These are phyloP conservation scores for Lophius piscatorius DNA, from an alignment of 2,113 vertebrate genomes.

Conservation along the genomic window DNA sequence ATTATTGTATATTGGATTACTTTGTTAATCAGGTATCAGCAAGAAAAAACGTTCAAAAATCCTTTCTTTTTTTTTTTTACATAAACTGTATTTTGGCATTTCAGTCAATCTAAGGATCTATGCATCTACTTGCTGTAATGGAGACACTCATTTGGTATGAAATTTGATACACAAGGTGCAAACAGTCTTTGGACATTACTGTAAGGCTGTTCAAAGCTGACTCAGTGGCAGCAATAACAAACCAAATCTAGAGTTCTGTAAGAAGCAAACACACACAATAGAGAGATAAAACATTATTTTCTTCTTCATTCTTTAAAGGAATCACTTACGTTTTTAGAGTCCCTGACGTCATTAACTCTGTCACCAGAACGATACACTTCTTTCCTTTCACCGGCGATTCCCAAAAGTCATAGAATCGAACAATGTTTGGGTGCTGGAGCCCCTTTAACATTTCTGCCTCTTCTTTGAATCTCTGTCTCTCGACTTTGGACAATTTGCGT, in stretches of 20 bases:
- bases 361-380: constrained; percentile 95
- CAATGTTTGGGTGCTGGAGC: constrained; percentile 96
- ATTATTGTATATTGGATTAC: no score
- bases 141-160: constrained; percentile 1
- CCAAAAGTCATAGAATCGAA: constrained; percentile 99
- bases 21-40: no score
- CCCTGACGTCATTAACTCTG: constrained; percentile 97
- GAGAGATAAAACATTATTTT: no score
- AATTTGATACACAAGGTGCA: constrained; percentile 12
- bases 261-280: not conserved
- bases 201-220: constrained; percentile 6
- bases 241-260: not conserved
- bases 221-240: not conserved
- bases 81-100: not conserved
- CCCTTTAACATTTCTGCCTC: constrained; percentile 98
- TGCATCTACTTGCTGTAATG: not conserved
- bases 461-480: constrained; percentile 96
- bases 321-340: constrained; percentile 94
- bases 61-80: no score
- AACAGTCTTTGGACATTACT: constrained; percentile 7
- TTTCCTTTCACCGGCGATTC: constrained; percentile 94
- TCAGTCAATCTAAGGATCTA: not conserved
- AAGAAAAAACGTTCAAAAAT: no score
- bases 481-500: constrained; percentile 92
- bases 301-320: not conserved